These are phyloP conservation scores for Homarus americanus DNA, from an alignment of 1,140 invertebrate genomes.

Conservation along the genomic window DNA sequence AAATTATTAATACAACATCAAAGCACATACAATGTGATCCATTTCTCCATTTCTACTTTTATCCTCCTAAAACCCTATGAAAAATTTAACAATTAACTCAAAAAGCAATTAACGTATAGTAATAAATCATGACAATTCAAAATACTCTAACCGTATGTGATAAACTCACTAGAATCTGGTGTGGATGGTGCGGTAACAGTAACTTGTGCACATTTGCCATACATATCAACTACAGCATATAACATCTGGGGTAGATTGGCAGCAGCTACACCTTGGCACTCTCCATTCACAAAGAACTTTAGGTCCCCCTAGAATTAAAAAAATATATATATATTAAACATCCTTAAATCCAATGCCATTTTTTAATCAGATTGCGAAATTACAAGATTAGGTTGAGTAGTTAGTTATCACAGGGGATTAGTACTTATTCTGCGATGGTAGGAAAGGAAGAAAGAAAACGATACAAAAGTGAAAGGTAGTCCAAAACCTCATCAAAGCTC, in stretches of 20 bases:
- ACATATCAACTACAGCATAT: slow-evolving; percentile 93
- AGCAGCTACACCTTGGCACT: slow-evolving; percentile 91
- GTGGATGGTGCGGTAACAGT: slow-evolving; percentile 77
- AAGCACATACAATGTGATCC: too few relatives aligned
- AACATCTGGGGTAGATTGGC: slow-evolving; percentile 86
- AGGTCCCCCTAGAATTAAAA: slow-evolving; percentile 84
- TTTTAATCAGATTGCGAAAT: too few relatives aligned
- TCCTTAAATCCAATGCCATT: not conserved
- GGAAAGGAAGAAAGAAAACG: too few relatives aligned
- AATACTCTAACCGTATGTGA: too few relatives aligned
- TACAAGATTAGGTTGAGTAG: too few relatives aligned
- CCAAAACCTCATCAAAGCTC: too few relatives aligned
- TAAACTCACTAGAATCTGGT: slow-evolving; percentile 66
- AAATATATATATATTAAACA: not conserved
- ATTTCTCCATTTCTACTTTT: too few relatives aligned
- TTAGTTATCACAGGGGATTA: too few relatives aligned
- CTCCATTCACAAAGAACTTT: slow-evolving; percentile 93
- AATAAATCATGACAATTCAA: not conserved
- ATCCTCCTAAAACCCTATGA: not conserved
- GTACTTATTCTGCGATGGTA: too few relatives aligned
- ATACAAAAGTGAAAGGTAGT: too few relatives aligned
- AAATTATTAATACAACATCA: too few relatives aligned
- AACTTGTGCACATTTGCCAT: slow-evolving; percentile 95
- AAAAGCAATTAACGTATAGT: not conserved
- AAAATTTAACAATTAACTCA: too few relatives aligned